A percentile compares a stretch with the other conserved stretches of the same genome.
phyloP scores from a whole-genome alignment of 2,888 invertebrate genomes.

The Timema cristinae region DNA sequence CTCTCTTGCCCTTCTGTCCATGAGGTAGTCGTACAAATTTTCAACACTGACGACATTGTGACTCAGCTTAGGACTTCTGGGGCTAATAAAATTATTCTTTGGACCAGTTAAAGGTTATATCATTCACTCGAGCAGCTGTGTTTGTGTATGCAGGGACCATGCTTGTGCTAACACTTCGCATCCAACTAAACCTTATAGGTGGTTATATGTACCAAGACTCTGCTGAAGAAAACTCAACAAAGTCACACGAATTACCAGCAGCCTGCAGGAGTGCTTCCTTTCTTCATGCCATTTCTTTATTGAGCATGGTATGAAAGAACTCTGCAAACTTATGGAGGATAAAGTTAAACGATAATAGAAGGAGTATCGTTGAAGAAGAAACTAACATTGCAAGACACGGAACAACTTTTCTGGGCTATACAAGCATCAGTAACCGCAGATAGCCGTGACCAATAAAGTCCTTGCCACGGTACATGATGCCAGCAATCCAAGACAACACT shows the following conservation, averaged over 20 bases:
- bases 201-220: conserved; percentile 80
- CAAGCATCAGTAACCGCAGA: conserved; percentile 69
- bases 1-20: conserved; percentile 69
- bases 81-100: conserved; percentile 67
- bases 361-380: conserved; percentile 54
- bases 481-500: conserved; percentile 30
- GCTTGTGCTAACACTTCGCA: conserved; percentile 73
- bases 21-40: conserved; percentile 60
- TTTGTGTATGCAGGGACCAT: conserved; percentile 80
- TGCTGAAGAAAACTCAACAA: conserved; percentile 49
- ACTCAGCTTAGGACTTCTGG: conserved; percentile 58
- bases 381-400: conserved; percentile 72
- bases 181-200: conserved; percentile 85
- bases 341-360: conserved; percentile 62
- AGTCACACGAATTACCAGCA: conserved; percentile 51
- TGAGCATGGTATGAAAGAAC: conserved; percentile 57
- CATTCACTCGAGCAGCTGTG: conserved; percentile 73
- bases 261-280: conserved; percentile 75
- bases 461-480: conserved; percentile 63
- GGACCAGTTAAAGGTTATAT: conserved; percentile 77
- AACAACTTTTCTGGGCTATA: conserved; percentile 78
- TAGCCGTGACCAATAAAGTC: conserved; percentile 61
- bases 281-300: conserved; percentile 77
- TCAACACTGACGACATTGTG: conserved; percentile 69
- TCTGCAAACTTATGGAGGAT: conserved; percentile 62